Evolutionary conservation across 37 sponge, comb jelly and placozoan genomes (phyloP).

Genomic region (Haliclona indistincta): DNA sequence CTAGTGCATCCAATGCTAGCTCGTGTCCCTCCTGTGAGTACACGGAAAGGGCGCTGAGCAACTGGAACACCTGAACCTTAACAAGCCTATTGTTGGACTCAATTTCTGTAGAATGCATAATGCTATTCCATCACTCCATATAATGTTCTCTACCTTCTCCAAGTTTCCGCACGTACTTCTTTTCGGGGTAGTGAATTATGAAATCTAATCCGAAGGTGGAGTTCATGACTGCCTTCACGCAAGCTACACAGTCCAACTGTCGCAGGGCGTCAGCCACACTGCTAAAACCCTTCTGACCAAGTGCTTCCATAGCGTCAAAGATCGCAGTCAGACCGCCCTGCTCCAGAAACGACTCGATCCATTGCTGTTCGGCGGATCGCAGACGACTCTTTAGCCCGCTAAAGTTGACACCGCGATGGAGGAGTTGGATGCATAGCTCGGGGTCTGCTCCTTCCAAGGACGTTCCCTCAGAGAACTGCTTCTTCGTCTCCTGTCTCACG

Average conservation of each 20-base stretch:
- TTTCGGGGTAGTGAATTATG: constrained; percentile 54
- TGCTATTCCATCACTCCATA: neutral
- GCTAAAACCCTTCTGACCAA: constrained; percentile 67
- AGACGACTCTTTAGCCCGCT: constrained; percentile 71
- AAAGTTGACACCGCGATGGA: constrained; percentile 65
- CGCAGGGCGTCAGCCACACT: constrained; percentile 80
- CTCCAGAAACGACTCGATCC: constrained; percentile 88
- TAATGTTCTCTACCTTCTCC: constrained; percentile 48
- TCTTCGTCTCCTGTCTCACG: neutral
- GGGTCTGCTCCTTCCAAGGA: constrained; percentile 76
- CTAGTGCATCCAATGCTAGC: constrained; percentile 71
- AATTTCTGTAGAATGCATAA: constrained; percentile 56
- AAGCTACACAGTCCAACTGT: constrained; percentile 88
- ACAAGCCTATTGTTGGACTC: constrained; percentile 90
- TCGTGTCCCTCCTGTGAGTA: constrained; percentile 81
- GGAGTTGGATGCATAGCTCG: constrained; percentile 66
- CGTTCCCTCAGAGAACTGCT: neutral
- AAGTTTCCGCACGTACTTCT: constrained; percentile 56
- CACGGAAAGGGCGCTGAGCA: constrained; percentile 86
- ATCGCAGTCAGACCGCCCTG: constrained; percentile 76
- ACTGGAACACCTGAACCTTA: constrained; percentile 88
- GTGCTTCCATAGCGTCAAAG: constrained; percentile 74
- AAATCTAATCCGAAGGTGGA: constrained; percentile 72
- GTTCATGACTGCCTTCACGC: constrained; percentile 92
- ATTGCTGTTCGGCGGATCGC: constrained; percentile 59